Evolutionary conservation across 2,113 vertebrate species (phyloP).

Genomic region (Sula dactylatra): DNA sequence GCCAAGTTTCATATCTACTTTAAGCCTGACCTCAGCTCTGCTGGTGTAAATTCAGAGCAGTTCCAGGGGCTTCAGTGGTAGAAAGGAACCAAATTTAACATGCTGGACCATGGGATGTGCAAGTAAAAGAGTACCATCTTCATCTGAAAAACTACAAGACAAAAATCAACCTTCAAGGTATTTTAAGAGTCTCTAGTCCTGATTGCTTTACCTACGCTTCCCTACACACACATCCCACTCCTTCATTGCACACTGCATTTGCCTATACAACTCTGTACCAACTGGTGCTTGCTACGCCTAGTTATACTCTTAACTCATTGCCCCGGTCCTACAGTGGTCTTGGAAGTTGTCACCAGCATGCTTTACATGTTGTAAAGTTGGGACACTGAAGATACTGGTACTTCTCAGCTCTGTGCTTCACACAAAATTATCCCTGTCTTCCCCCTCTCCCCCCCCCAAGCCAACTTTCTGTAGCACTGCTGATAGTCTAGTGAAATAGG

Average conservation of each 20-base stretch:
- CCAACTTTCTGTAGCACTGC: too few relatives aligned
- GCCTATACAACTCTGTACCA: not conserved
- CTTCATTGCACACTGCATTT: rapidly evolving
- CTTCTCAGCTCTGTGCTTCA: too few relatives aligned
- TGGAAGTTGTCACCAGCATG: not conserved
- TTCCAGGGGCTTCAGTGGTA: not conserved
- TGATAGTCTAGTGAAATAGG: too few relatives aligned
- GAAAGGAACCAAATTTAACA: not conserved
- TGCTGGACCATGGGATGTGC: not conserved
- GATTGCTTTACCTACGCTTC: not conserved
- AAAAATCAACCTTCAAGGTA: not conserved
- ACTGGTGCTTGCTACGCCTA: not conserved
- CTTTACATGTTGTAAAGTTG: too few relatives aligned
- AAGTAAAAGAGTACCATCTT: not conserved
- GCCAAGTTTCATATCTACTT: not conserved
- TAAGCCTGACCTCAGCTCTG: not conserved
- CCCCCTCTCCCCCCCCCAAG: too few relatives aligned
- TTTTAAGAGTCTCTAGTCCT: not conserved
- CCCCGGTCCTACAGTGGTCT: too few relatives aligned
- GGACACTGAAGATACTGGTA: too few relatives aligned
- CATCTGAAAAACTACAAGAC: not conserved
- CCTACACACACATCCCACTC: not conserved
- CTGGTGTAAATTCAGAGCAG: not conserved
- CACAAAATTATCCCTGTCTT: too few relatives aligned
- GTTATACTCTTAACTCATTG: not conserved